Base-by-base conservation (phyloP, 2,113 vertebrate species). In the Setophaga petechia region DNA sequence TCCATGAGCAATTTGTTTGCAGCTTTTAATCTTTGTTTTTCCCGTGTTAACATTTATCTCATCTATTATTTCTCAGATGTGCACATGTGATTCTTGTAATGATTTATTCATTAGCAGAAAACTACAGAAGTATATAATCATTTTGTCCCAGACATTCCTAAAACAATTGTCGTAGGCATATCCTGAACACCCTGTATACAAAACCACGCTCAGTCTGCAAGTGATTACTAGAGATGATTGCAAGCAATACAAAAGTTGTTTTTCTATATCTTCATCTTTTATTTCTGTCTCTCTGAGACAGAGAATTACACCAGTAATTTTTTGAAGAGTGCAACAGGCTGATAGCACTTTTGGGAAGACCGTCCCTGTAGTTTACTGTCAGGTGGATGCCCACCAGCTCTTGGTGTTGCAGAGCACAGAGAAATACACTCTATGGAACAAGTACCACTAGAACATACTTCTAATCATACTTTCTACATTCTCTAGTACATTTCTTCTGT, bases 141-240 rank as follows among this genome's bases (percentile, higher is more conserved):
- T 46, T 49, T 71, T 83, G 67, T 72, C 46, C 37, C 79, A 83
- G 91, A 94, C 86, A 88, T 88, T 92, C 91, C 79, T 80, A 37
- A 83, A 95, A n/a, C 54, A 66, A 69, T 92, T 94, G 79, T 91
- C 6, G 27, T 89, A 30, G 55, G 63, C 84, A 77, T 77, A 62
- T 91, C 84, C 91, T 62, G 79, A 94, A 71, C 46, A 69, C 31
- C 37, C 61, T 21, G 33, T 35, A 25, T 61, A n/a, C 25, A 69
- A 92, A 90, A 74, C 3, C 84, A 86, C 23, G 9, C 63, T 73
- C 57, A 87, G 11, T 92, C 89, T 95, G 80, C 47, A 95, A 95
- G 54, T 86, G 68, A 89, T 96, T 94, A 94, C n/a, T 37, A 33
- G 49, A 90, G 17, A 69, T 49, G 41, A 54, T n/a, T 59, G 67